phyloP scores from a whole-genome alignment of 2,113 vertebrate genomes.

The Patagioenas fasciata region DNA sequence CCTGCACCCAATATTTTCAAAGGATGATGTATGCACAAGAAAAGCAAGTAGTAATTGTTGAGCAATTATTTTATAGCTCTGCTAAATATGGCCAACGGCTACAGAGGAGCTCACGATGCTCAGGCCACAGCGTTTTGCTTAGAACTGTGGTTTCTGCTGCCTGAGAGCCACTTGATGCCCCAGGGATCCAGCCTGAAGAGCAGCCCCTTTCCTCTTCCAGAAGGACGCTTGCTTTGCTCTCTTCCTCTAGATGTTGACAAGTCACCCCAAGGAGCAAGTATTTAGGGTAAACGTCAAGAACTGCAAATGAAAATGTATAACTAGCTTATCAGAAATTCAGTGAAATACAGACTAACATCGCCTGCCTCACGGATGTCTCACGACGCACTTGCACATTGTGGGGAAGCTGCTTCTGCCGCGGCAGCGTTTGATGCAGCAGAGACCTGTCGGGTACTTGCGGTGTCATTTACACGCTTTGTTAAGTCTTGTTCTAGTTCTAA shows the following conservation, averaged over 20 bases:
- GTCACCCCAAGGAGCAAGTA: neutral
- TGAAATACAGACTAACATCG: neutral
- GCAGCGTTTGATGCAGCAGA: neutral
- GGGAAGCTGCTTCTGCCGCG: neutral
- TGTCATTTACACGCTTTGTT: neutral
- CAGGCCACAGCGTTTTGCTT: neutral
- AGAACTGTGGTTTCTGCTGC: neutral
- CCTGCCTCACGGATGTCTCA: neutral
- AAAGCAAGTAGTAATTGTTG: neutral
- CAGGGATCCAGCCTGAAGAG: neutral
- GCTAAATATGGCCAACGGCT: neutral
- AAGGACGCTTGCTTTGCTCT: neutral
- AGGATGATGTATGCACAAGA: neutral
- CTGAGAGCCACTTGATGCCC: neutral
- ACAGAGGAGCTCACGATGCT: neutral
- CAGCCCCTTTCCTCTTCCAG: neutral
- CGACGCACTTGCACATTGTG: neutral
- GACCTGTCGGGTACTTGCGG: neutral
- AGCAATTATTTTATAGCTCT: neutral
- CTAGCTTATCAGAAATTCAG: neutral
- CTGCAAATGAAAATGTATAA: neutral
- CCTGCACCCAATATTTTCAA: neutral
- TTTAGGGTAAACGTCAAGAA: neutral
- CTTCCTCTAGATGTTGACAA: neutral
- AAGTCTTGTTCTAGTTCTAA: neutral